Conservation (phyloP, 2,113 vertebrate genomes). For the Martes martes region DNA sequence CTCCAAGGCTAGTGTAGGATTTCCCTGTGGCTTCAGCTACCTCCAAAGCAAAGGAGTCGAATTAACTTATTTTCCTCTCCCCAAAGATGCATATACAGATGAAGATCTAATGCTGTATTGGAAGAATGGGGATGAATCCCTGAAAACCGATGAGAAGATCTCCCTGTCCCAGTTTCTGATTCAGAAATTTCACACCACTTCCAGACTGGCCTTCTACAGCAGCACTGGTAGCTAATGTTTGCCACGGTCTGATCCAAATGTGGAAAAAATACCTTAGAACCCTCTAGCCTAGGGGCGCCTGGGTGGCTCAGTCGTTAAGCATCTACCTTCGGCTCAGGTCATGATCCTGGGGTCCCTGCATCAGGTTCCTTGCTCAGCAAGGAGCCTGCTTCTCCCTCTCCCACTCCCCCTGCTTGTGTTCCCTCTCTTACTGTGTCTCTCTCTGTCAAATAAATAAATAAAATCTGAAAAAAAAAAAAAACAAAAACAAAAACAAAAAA, state of each 20-base stretch:
- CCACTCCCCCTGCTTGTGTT: too few relatives aligned
- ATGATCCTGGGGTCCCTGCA: too few relatives aligned
- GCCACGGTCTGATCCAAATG: background rate
- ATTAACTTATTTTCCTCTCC: conserved; percentile 27
- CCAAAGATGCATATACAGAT: conserved; percentile 94
- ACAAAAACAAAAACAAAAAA: too few relatives aligned
- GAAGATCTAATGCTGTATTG: conserved; percentile 98
- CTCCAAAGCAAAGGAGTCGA: background rate
- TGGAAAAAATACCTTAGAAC: background rate
- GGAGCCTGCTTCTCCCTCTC: too few relatives aligned
- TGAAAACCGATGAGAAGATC: conserved; percentile 95
- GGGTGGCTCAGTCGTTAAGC: too few relatives aligned
- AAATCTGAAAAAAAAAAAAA: too few relatives aligned
- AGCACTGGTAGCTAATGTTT: conserved; percentile 89
- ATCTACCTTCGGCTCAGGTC: too few relatives aligned
- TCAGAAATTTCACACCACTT: conserved; percentile 96
- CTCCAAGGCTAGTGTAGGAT: background rate
- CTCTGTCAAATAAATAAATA: too few relatives aligned
- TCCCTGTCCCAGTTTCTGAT: conserved; percentile 97
- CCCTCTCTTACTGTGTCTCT: too few relatives aligned
- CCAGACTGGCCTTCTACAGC: conserved; percentile 96
- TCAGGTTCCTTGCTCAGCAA: too few relatives aligned
- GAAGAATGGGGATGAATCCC: conserved; percentile 95
- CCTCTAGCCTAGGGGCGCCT: background rate
- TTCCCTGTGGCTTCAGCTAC: background rate